Percentiles rank a stretch among this genome's conserved stretches.
These are phyloP conservation scores for Ricordea florida DNA, from an alignment of 92 coral and sea anemone genomes.

Conservation along the genomic window DNA sequence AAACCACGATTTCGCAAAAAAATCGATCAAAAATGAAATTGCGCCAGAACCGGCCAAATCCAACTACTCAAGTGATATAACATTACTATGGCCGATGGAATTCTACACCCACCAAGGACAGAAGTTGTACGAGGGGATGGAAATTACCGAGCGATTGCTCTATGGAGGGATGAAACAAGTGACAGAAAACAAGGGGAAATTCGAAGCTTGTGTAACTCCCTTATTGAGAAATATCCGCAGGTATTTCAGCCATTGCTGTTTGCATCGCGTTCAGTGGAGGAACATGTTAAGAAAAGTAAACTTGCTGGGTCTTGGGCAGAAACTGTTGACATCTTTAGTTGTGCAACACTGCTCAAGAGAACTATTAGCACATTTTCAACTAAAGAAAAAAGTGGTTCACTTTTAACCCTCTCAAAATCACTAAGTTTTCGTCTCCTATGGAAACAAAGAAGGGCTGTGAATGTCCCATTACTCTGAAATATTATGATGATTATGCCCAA, in stretches of 20 bases:
- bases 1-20: too few species aligned
- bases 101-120: too few species aligned
- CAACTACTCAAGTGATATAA: too few species aligned
- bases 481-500: conserved; percentile 24
- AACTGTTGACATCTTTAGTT: conserved; percentile 66
- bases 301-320: conserved; percentile 67
- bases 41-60: too few species aligned
- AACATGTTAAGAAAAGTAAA: conserved; percentile 33
- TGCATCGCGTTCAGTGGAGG: too few species aligned
- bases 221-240: conserved; percentile 12
- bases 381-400: conserved; percentile 38
- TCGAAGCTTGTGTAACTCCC: too few species aligned
- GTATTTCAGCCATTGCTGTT: conserved; percentile 34
- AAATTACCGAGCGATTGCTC: too few species aligned
- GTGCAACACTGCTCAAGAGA: conserved; percentile 66
- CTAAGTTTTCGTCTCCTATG: neutral
- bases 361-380: conserved; percentile 32
- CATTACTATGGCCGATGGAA: too few species aligned
- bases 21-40: too few species aligned
- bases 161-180: too few species aligned
- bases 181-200: too few species aligned
- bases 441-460: conserved; percentile 29
- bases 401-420: conserved; percentile 23
- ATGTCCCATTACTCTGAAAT: conserved; percentile 60
- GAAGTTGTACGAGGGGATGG: too few species aligned